Base-by-base conservation (phyloP, 2,113 vertebrate species). In the Dasyurus viverrinus region DNA sequence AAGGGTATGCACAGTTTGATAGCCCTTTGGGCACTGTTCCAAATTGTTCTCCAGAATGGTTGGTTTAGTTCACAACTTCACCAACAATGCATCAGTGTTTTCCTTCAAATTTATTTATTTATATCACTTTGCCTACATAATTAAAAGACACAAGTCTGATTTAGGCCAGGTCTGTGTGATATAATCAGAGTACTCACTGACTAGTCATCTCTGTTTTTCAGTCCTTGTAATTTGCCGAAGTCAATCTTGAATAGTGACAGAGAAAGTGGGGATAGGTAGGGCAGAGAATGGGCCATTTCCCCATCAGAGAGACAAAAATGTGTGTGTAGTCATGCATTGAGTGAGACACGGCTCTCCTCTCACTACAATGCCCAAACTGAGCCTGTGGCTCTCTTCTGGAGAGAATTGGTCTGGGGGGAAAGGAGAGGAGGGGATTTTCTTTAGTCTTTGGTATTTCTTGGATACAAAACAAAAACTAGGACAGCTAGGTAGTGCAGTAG, bases 171-270 rank as follows among this genome's bases (percentile, higher is more conserved):
- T 1, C 12, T 94, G 10, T 93, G 0, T 89, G 91, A 4, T 24
- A 55, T 42, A 46, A 24, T 92, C 5, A 53, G 27, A 93, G 90
- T 93, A 94, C 48, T 91, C 26, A 90, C 94, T 2, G 24, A 48
- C 94, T 76, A n/a, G 55, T 52, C 30, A 68, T 90, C 52, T 30
- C 1, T 93, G 6, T 90, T 30, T 95, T 96, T 24, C 9, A 24
- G 50, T 68, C 93, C 68, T 89, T 2, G 24, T 92, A 23, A 90
- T 92, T 91, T n/a, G 94, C 92, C 14, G 30, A 60, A 93, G 68
- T 91, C 93, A 42, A 93, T 30, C 5, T 26, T 93, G 76, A 46
- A n/a, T 47, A 0, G 14, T 3, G 24, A 3, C 1, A 89, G 10
- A 93, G 23, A 8, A 90, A 16, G 52, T 1, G 36, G 30, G 12